Evolutionary conservation across 2,888 invertebrate species (phyloP).

Genomic region (Allolobophora icterica): DNA sequence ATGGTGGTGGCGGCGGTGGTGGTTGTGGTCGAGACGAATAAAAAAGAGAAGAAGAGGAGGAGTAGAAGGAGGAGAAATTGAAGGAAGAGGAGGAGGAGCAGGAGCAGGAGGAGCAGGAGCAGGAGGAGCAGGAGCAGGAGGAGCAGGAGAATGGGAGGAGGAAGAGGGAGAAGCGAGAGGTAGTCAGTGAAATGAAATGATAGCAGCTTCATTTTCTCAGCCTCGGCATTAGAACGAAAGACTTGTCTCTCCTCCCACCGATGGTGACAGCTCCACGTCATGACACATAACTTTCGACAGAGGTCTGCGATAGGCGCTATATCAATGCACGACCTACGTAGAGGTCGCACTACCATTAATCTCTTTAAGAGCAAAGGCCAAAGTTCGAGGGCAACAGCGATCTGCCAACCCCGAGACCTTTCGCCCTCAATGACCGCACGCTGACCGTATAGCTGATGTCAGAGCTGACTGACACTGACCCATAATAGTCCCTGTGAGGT

Average conservation of each 20-base stretch:
- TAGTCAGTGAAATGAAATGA: neutral
- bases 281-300: neutral
- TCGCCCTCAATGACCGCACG: neutral
- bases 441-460: neutral
- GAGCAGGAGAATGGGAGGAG: too few relatives aligned
- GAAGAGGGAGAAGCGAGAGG: neutral
- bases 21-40: neutral
- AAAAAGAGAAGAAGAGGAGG: too few relatives aligned
- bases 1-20: neutral
- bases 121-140: too few relatives aligned
- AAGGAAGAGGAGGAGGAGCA: too few relatives aligned
- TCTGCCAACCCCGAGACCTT: neutral
- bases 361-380: neutral
- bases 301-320: neutral
- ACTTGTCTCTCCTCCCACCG: neutral
- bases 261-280: neutral
- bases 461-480: neutral
- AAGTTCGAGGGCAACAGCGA: neutral
- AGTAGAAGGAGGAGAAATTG: too few relatives aligned
- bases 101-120: too few relatives aligned
- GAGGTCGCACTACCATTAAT: too few relatives aligned
- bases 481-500: neutral
- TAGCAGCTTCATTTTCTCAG: neutral
- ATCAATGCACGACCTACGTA: neutral
- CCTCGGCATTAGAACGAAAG: neutral